phyloP scores from a whole-genome alignment of 2,113 vertebrate genomes.

The Aleadryas rufinucha region DNA sequence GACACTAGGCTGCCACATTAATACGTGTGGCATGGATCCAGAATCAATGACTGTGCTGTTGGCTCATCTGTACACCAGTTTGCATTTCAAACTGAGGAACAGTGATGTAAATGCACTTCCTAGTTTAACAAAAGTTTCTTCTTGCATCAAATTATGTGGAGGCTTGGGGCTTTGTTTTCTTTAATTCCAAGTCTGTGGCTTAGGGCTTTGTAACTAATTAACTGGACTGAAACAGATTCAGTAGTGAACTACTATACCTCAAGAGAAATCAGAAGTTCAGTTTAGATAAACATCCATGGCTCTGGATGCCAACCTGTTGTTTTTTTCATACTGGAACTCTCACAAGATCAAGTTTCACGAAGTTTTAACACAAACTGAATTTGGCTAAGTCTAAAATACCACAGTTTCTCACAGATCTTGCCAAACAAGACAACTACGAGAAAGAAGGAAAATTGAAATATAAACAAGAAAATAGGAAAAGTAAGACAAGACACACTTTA shows the following conservation, averaged over 20 bases:
- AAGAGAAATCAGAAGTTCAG: constrained; percentile 42
- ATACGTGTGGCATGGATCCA: neutral
- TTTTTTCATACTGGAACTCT: neutral
- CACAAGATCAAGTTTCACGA: constrained; percentile 46
- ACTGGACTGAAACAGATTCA: constrained; percentile 46
- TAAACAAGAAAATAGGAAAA: neutral
- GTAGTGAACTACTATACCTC: constrained; percentile 43
- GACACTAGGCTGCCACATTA: neutral
- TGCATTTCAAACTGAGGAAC: neutral
- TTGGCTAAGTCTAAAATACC: constrained; percentile 12
- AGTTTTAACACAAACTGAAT: constrained; percentile 8
- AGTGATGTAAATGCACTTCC: neutral
- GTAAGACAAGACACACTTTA: neutral
- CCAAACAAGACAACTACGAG: neutral
- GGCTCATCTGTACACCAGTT: neutral
- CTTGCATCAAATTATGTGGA: neutral
- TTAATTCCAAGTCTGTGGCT: constrained; percentile 26
- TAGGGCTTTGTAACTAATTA: constrained; percentile 54
- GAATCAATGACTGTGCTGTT: neutral
- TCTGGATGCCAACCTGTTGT: constrained; percentile 25
- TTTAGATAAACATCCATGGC: constrained; percentile 31
- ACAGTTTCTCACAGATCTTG: neutral
- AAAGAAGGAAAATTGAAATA: neutral
- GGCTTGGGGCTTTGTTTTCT: constrained; percentile 8
- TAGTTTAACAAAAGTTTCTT: constrained; percentile 10